These are phyloP conservation scores for Sicus ferrugineus DNA, from an alignment of 2,888 invertebrate species.

Conservation along the genomic window DNA sequence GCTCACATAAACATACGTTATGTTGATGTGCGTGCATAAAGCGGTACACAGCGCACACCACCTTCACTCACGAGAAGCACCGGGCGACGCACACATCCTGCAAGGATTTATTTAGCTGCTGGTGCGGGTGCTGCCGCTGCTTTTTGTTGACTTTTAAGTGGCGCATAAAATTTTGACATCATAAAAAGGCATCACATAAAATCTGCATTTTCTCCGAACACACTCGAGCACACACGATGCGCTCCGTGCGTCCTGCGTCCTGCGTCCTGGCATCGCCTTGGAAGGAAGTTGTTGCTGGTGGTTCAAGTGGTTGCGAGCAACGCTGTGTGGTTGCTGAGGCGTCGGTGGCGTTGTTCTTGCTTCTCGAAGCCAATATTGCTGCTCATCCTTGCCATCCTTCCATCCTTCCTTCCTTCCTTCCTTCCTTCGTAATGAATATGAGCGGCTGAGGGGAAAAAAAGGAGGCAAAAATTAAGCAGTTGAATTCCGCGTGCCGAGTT, in stretches of 20 bases:
- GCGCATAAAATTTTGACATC: constrained; percentile 27
- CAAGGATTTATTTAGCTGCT: background rate
- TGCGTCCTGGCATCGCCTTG: background rate
- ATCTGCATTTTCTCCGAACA: constrained; percentile 4
- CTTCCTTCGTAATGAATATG: too few relatives aligned
- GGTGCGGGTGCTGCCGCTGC: background rate
- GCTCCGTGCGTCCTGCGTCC: background rate
- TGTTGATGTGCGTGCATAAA: background rate
- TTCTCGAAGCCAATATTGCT: background rate
- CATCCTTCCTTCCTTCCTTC: too few relatives aligned
- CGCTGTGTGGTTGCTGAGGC: background rate
- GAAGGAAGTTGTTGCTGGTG: background rate
- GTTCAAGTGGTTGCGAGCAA: constrained; percentile 15
- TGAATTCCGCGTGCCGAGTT: background rate
- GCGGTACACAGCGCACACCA: background rate
- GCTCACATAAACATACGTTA: background rate
- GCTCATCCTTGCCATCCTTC: background rate
- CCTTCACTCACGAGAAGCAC: background rate
- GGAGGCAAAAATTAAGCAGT: background rate
- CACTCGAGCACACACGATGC: background rate
- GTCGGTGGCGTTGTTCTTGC: background rate
- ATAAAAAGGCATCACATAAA: constrained; percentile 18
- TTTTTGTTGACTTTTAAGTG: constrained; percentile 11
- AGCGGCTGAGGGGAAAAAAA: background rate
- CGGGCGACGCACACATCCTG: background rate